Evolutionary conservation across 2,888 invertebrate genomes (phyloP), one percentile per base, ranked within the genome.

Genomic region (Drosophila paramelanica): DNA sequence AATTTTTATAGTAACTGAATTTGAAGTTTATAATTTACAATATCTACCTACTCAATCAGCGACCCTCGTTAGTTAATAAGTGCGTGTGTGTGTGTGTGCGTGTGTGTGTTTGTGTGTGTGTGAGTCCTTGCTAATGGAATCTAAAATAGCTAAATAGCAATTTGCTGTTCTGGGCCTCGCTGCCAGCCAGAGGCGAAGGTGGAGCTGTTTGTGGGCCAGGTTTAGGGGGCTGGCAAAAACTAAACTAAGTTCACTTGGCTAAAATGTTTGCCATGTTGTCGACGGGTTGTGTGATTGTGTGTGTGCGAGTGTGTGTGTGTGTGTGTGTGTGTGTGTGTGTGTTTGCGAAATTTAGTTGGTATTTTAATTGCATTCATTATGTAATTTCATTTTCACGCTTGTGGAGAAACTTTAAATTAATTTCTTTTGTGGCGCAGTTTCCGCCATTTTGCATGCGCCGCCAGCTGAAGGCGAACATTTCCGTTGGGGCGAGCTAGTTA

Each of bases 281-380:
- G 67, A 7, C 38, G 68, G 31, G 31, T 8, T 31, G 31, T 31
- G 51, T 49, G 39, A 36, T 51, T 25, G 23, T 56, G 49, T 33
- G 41, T 43, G 39, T 59, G 41, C 53, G 41, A 41, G 58, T 56
- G 56, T 23, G 50, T 33, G 59, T 51, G 51, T 49, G 39, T 43
- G 55, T 25, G 23, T 56, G 49, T 33, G 41, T 43, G 39, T 59
- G 41, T 56, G 41, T 43, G 58, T 56, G 56, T 23, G 50, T 33
- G 59, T 51, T 25, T 58, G 49, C 51, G 20, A 69, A 62, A 56
- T 70, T 66, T 67, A 67, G 81, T 77, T 76, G 61, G 85, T 75
- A 78, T 84, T 84, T 88, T 88, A 89, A 88, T 88, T 88, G 81
- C 88, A 88, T 82, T 88, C 89, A 88, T 88, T 88, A 89, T 80